Evolutionary conservation across 2,797 vertebrate species (phyloP), one percentile per base, ranked within the genome.

Genomic region (Streptopelia turtur): DNA sequence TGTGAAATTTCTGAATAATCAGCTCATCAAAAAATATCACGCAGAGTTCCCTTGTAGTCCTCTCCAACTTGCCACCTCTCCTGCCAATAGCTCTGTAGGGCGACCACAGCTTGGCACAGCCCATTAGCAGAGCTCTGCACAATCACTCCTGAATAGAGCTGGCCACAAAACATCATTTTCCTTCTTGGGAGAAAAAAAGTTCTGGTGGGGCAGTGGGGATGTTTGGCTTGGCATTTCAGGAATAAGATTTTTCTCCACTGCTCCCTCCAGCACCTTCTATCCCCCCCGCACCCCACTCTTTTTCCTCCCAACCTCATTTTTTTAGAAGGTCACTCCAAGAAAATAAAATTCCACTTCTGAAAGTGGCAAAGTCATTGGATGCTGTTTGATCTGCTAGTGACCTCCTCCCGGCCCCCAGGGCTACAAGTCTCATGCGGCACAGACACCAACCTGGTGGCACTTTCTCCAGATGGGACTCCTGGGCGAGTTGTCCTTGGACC

Each of bases 21-120:
- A 96, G 95, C 91, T 95, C 94, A 95, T 97, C 96, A 96, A 96
- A 96, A 96, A 96, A 86, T 95, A 96, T 63, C 95, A 87, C n/a
- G 87, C 92, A 88, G 95, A 94, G 95, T 94, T 95, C 87, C 80
- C 93, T 96, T 96, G 89, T 90, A 96, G 93, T 88, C 89, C 85
- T 90, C 82, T 95, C 87, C 94, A 94, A 88, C 95, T 94, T 87
- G 90, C 92, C 87, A 86, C 93, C 87, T 86, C 91, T 94, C 85
- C 91, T 94, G 95, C 94, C 94, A 96, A 90, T 86, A 90, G 87
- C 95, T 91, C 95, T 13, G 1, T 96, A 85, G 93, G 95, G 91
- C 94, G 90, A 94, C 95, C 91, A 76, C 87, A 88, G 94, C 89
- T 93, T 94, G 93, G 95, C 95, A 96, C 24, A 91, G 85, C 85